A percentile compares a stretch with the other conserved stretches of the same genome.
These are phyloP conservation scores for Anthophora plumipes DNA, from an alignment of 2,888 invertebrate genomes.

Conservation along the genomic window DNA sequence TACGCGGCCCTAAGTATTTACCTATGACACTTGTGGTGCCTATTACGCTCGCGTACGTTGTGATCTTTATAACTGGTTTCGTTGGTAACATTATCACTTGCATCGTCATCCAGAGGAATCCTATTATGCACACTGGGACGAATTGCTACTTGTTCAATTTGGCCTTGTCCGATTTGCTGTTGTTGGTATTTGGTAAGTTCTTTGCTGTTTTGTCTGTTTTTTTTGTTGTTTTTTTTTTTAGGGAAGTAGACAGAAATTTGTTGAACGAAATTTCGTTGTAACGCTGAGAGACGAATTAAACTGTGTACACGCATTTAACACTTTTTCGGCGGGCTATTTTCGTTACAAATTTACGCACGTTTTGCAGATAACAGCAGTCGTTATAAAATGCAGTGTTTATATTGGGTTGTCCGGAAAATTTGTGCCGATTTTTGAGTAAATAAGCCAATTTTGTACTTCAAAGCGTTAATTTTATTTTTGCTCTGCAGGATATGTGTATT, in stretches of 20 bases:
- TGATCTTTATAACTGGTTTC: constrained; percentile 93
- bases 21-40: constrained; percentile 85
- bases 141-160: constrained; percentile 96
- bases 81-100: constrained; percentile 94
- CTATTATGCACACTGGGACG: constrained; percentile 94
- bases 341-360: too few relatives aligned
- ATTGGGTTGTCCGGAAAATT: too few relatives aligned
- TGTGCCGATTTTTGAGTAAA: too few relatives aligned
- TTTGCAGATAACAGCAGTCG: too few relatives aligned
- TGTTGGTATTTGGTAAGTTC: constrained; percentile 91
- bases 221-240: not conserved
- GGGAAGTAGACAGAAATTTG: too few relatives aligned
- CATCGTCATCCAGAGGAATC: constrained; percentile 92
- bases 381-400: too few relatives aligned
- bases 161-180: constrained; percentile 93
- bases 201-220: not conserved
- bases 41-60: constrained; percentile 89
- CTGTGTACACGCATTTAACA: too few relatives aligned
- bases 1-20: constrained; percentile 88
- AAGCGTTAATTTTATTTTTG: too few relatives aligned
- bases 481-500: too few relatives aligned
- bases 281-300: too few relatives aligned
- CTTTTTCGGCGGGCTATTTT: too few relatives aligned
- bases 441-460: too few relatives aligned
- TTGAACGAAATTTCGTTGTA: not conserved